Evolutionary conservation across 2,797 vertebrate genomes (phyloP).

Genomic region (Cygnus olor): DNA sequence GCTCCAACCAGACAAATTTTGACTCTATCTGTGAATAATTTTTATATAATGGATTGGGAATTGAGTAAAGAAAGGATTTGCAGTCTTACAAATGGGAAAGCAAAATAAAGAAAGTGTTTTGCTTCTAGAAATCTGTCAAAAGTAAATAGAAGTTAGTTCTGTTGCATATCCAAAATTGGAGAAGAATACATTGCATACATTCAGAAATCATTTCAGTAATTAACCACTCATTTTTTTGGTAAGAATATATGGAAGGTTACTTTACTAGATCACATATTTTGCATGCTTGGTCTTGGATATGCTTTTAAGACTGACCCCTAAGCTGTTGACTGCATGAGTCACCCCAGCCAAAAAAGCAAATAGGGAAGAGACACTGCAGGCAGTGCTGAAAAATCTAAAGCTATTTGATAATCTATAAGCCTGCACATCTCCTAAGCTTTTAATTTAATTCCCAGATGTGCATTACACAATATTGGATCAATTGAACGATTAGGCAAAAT

Average conservation of each 20-base stretch:
- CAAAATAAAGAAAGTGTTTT: neutral
- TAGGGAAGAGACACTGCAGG: neutral
- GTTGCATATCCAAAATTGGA: neutral
- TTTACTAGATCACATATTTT: neutral
- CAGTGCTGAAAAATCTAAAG: constrained; percentile 50
- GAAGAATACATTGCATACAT: neutral
- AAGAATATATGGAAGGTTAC: neutral
- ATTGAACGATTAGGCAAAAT: constrained; percentile 12
- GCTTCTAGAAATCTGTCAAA: neutral
- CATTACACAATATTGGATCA: neutral
- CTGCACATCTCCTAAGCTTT: constrained; percentile 26
- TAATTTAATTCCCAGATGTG: neutral
- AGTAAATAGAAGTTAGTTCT: neutral
- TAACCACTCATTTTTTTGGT: neutral
- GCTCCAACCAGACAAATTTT: neutral
- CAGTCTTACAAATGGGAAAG: neutral
- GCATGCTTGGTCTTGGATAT: neutral
- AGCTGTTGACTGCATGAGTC: neutral
- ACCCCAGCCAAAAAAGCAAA: neutral
- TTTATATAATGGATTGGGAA: neutral
- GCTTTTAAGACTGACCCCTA: constrained; percentile 24
- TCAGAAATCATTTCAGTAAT: neutral
- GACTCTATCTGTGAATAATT: neutral
- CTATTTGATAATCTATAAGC: constrained; percentile 26
- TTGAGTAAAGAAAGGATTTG: neutral